These are phyloP conservation scores for Mactra quadrangularis DNA, from an alignment of 1,140 invertebrate species.

Conservation along the genomic window DNA sequence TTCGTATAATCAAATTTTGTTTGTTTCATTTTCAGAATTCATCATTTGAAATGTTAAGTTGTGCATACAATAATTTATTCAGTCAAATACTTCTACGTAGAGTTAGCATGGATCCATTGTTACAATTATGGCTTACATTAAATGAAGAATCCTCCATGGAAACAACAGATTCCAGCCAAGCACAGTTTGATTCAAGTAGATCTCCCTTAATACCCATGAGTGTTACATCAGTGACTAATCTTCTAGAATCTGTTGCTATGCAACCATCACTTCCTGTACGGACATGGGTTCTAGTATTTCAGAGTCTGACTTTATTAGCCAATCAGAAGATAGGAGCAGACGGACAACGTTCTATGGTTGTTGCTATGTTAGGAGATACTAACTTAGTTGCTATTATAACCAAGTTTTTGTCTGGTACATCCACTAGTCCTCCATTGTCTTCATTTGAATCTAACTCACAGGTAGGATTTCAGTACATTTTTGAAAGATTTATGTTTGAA, in stretches of 20 bases:
- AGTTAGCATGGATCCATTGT: constrained; percentile 90
- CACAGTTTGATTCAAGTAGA: constrained; percentile 84
- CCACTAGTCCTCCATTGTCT: constrained; percentile 71
- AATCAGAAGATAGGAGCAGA: constrained; percentile 71
- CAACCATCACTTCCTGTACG: constrained; percentile 88
- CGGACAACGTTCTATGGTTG: constrained; percentile 83
- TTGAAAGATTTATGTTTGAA: too few relatives aligned
- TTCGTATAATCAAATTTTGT: too few relatives aligned
- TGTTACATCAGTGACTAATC: constrained; percentile 88
- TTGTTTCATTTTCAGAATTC: constrained; percentile 73
- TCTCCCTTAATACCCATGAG: constrained; percentile 90
- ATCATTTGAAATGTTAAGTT: constrained; percentile 87
- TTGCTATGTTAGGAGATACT: constrained; percentile 88
- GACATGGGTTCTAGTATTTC: constrained; percentile 90
- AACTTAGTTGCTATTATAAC: constrained; percentile 90
- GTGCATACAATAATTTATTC: constrained; percentile 89
- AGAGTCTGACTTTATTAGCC: constrained; percentile 85
- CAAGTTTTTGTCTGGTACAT: constrained; percentile 88
- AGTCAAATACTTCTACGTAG: constrained; percentile 85
- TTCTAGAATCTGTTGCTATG: constrained; percentile 88
- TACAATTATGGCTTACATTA: constrained; percentile 93
- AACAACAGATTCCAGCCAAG: constrained; percentile 44
- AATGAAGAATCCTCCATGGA: constrained; percentile 84
- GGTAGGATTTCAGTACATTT: constrained; percentile 71
- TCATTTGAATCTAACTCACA: constrained; percentile 74